A percentile compares a stretch with the other conserved stretches of the same genome.
These are phyloP conservation scores for Pardalotus punctatus DNA, from an alignment of 2,113 vertebrate species.

Conservation along the genomic window DNA sequence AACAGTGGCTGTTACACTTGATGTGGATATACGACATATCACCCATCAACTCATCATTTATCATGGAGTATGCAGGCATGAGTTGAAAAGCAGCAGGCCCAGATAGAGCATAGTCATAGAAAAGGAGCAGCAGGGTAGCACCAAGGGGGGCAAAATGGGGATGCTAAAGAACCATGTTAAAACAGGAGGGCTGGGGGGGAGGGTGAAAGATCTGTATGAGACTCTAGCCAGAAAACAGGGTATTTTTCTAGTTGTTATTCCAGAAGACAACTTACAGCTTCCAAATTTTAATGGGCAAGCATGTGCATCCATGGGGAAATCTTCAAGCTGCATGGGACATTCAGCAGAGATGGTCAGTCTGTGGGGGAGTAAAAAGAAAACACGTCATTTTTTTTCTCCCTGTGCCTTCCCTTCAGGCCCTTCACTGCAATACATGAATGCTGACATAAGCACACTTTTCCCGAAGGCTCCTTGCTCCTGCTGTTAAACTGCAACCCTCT, in stretches of 20 bases:
- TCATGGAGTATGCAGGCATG: neutral
- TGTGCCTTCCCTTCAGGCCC: rapidly evolving
- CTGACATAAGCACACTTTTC: neutral
- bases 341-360: constrained; percentile 96
- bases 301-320: constrained; percentile 97
- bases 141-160: neutral
- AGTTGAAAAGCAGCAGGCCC: neutral
- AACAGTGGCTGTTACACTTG: neutral
- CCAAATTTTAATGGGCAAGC: constrained; percentile 97
- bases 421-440: neutral
- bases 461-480: neutral
- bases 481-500: neutral
- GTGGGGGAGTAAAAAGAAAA: constrained; percentile 28
- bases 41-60: neutral
- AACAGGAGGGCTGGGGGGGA: neutral
- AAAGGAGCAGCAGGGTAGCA: neutral
- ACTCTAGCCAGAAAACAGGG: neutral
- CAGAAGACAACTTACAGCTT: constrained; percentile 88
- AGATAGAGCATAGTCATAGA: neutral
- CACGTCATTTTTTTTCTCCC: neutral
- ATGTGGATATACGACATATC: neutral
- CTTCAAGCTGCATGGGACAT: constrained; percentile 97
- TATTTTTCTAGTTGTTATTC: neutral
- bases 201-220: neutral
- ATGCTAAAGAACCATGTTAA: neutral